phyloP scores from a whole-genome alignment of 2,888 invertebrate species.

The Clitarchus hookeri region DNA sequence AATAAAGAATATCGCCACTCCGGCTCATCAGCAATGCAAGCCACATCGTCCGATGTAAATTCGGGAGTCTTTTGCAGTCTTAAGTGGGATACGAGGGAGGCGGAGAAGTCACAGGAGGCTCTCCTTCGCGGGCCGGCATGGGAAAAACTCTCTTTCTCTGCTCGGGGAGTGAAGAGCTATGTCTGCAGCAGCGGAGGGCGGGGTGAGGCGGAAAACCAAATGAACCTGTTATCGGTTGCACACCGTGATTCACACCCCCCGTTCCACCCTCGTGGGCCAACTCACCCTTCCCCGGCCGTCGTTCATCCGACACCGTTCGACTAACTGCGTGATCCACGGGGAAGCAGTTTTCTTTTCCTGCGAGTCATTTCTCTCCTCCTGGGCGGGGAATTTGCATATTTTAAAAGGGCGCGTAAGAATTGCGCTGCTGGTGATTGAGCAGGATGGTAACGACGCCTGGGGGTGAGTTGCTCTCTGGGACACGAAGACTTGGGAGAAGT shows the following conservation, averaged over 20 bases:
- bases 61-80: constrained; percentile 24
- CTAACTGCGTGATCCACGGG: background rate
- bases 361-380: background rate
- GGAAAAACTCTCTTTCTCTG: background rate
- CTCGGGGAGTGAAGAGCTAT: background rate
- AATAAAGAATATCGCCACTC: constrained; percentile 2
- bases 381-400: constrained; percentile 5
- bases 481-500: no score
- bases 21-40: constrained; percentile 16
- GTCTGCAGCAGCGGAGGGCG: background rate
- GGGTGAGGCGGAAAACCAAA: constrained; percentile 32
- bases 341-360: background rate
- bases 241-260: constrained; percentile 38
- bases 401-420: background rate
- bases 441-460: no score
- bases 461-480: no score
- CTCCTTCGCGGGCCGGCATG: background rate
- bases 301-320: background rate
- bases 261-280: background rate
- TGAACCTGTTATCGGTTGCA: constrained; percentile 40
- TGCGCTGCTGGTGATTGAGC: background rate
- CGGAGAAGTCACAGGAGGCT: background rate
- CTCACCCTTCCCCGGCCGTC: background rate
- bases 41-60: constrained; percentile 20
- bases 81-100: constrained; percentile 12